Conservation (phyloP, 2,113 vertebrate genomes). For the Bagarius yarrelli region DNA sequence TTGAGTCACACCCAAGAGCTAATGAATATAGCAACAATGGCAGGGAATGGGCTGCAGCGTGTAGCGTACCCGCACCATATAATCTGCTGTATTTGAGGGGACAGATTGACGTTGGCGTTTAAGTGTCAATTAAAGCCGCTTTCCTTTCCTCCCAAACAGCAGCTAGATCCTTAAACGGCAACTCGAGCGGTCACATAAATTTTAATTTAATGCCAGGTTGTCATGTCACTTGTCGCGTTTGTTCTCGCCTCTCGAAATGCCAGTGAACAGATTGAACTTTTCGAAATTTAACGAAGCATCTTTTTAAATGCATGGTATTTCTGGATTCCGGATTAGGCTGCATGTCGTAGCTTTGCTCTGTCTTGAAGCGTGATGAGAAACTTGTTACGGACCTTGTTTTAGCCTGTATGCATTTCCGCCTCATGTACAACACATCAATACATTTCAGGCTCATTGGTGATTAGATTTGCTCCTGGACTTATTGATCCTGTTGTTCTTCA, state of each 20-base stretch:
- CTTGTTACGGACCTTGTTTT: conserved; percentile 11
- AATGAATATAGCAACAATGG: conserved; percentile 46
- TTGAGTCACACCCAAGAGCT: conserved; percentile 49
- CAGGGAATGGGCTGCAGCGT: conserved; percentile 26
- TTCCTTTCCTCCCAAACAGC: conserved; percentile 14
- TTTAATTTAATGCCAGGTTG: background rate
- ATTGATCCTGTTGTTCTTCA: conserved; percentile 27
- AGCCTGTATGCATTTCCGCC: conserved; percentile 3
- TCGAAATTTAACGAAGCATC: background rate
- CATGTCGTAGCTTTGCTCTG: background rate
- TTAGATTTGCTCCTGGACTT: conserved; percentile 33
- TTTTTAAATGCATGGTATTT: background rate
- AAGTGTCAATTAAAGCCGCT: conserved; percentile 42
- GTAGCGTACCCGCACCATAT: conserved; percentile 4
- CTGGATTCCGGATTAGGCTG: background rate
- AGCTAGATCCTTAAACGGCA: background rate
- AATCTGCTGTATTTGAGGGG: conserved; percentile 41
- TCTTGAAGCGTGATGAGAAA: background rate
- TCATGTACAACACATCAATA: conserved; percentile 23
- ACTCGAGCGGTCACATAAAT: conserved; percentile 11
- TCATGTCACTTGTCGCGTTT: background rate
- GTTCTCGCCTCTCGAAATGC: background rate
- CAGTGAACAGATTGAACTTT: background rate
- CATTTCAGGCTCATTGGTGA: conserved; percentile 33
- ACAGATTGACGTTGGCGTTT: conserved; percentile 35